Conservation (phyloP, 2,797 vertebrate species). For the Fringilla coelebs region DNA sequence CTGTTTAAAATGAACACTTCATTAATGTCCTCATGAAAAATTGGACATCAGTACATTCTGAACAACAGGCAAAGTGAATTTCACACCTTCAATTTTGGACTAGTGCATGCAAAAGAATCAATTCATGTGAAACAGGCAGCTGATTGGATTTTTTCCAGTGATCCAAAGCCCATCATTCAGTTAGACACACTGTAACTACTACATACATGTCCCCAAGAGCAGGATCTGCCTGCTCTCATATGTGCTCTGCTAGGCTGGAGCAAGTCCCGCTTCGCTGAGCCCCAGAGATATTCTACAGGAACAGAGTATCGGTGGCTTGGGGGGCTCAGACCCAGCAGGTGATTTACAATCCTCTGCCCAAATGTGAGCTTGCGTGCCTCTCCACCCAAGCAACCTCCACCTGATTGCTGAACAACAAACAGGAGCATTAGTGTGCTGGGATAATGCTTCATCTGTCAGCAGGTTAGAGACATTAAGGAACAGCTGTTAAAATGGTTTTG, state of each 20-base stretch:
- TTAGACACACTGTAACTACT: constrained; percentile 59
- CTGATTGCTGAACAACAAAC: constrained; percentile 85
- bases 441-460: background rate
- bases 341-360: constrained; percentile 94
- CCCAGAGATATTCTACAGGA: constrained; percentile 84
- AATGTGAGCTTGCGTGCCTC: constrained; percentile 90
- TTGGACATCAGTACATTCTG: background rate
- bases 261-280: constrained; percentile 73
- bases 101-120: constrained; percentile 78
- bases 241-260: constrained; percentile 76
- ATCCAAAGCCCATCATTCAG: constrained; percentile 68
- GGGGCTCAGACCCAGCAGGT: constrained; percentile 90
- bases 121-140: background rate
- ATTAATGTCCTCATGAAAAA: background rate
- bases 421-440: constrained; percentile 61
- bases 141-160: constrained; percentile 70
- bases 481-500: background rate
- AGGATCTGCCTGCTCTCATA: constrained; percentile 86
- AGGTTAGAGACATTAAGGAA: background rate
- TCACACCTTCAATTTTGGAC: constrained; percentile 56
- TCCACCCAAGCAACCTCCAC: constrained; percentile 77
- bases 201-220: constrained; percentile 98
- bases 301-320: constrained; percentile 85
- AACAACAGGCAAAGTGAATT: constrained; percentile 14
- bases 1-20: constrained; percentile 69